Evolutionary conservation across 2,888 invertebrate genomes (phyloP).

Genomic region (Gandaritis pyraliata): DNA sequence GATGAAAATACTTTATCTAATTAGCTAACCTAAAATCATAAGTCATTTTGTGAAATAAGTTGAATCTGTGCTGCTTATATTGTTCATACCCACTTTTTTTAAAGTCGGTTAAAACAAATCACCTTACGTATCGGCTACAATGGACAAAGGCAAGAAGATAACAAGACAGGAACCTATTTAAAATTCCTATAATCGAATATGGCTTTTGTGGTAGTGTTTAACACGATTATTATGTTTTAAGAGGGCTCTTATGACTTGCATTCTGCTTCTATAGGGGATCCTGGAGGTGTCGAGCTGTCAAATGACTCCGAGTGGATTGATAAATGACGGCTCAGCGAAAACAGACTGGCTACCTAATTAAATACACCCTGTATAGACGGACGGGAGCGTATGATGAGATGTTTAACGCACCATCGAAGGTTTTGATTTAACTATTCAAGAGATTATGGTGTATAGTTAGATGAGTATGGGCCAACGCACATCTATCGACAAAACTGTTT

Average conservation of each 20-base stretch:
- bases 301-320: conserved; percentile 77
- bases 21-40: too few relatives aligned
- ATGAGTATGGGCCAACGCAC: too few relatives aligned
- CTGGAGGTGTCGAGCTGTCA: conserved; percentile 77
- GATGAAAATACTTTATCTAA: too few relatives aligned
- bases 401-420: conserved; percentile 1
- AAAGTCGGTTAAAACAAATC: conserved; percentile 24
- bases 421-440: conserved; percentile 7
- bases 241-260: conserved; percentile 81
- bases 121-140: conserved; percentile 25
- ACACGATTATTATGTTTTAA: conserved; percentile 84
- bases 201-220: conserved; percentile 81
- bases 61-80: not conserved
- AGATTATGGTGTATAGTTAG: not conserved
- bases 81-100: not conserved
- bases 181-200: conserved; percentile 79
- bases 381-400: conserved; percentile 52
- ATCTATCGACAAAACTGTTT: too few relatives aligned
- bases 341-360: conserved; percentile 78
- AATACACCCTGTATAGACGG: conserved; percentile 61
- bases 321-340: conserved; percentile 79
- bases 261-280: conserved; percentile 59
- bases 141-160: conserved; percentile 67
- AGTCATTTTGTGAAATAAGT: too few relatives aligned
- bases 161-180: conserved; percentile 80